phyloP scores from a whole-genome alignment of 2,797 vertebrate species.

The Myotis planiceps region DNA sequence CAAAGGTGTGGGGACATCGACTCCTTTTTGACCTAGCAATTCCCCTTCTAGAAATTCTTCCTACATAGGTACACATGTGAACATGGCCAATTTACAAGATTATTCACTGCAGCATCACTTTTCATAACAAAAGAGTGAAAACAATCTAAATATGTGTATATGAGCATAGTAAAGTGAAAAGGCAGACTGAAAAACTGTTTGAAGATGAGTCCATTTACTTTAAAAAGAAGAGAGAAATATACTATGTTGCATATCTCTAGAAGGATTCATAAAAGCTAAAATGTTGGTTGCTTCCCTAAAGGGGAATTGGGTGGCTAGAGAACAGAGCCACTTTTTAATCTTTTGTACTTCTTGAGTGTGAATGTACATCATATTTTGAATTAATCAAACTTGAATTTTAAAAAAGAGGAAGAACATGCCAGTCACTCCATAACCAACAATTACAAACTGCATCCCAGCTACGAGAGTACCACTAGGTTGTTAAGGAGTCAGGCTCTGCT shows the following conservation, averaged over 20 bases:
- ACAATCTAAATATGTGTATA: not conserved
- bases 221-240: not conserved
- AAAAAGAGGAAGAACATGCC: not conserved
- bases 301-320: not conserved
- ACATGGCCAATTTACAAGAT: not conserved
- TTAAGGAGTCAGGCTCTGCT: not conserved
- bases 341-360: not conserved
- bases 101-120: not conserved
- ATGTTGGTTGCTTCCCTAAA: not conserved
- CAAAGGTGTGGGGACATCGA: not conserved
- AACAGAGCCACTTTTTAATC: not conserved
- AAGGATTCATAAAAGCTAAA: not conserved
- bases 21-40: not conserved
- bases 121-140: conserved; percentile 4
- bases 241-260: not conserved
- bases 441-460: not conserved
- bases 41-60: not conserved
- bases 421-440: not conserved
- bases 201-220: not conserved
- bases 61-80: not conserved
- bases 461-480: not conserved
- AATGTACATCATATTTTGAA: not conserved
- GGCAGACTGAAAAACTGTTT: not conserved
- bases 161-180: not conserved
- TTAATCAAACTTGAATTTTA: not conserved